Evolutionary conservation across 2,113 vertebrate genomes (phyloP), one percentile per base, ranked within the genome.

Genomic region (Tautogolabrus adspersus): DNA sequence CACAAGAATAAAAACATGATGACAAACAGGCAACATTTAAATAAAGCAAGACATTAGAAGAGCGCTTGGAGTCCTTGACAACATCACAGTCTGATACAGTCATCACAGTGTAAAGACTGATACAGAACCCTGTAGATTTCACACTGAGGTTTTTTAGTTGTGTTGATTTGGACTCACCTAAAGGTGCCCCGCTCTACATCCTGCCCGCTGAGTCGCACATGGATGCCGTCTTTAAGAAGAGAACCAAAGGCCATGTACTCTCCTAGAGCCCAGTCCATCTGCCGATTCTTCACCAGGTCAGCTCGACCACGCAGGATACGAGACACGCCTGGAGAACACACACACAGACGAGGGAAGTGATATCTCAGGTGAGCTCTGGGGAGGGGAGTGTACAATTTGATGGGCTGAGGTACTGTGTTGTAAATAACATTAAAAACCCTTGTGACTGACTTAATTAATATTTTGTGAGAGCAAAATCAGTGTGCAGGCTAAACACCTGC

Each of bases 211-310:
- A 98, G 93, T 19, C 96, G 94, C 42, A 97, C 96, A 51, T 97
- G 96, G 84, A 96, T 96, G 62, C 96, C 96, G 38, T 97, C 97
- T 65, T 95, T 97, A 46, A 97, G 94, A n/a, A 97, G 94, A 11
- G 97, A 97, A 56, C 96, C 96, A 0, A 97, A 96, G 0, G 96
- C 96, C 96, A 97, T 96, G 89, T 97, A 98, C 82, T 98, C 96
- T 0, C 95, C 96, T 52, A 98, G 91, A 6, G 96, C 97, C 96
- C 96, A 98, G 90, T 98, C 96, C 72, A 97, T 94, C 0, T 93
- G 95, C 7, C 95, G 91, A 64, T 94, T 96, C 77, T 94, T 95
- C 67, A 97, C 95, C 63, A 89, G 82, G n/a, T 83, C 84, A 30
- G 82, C 75, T 51, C 84, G 76, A 38, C 84, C 70, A n/a, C 96